Evolutionary conservation across 1,140 invertebrate species (phyloP).

Genomic region (Drosophila bocqueti): DNA sequence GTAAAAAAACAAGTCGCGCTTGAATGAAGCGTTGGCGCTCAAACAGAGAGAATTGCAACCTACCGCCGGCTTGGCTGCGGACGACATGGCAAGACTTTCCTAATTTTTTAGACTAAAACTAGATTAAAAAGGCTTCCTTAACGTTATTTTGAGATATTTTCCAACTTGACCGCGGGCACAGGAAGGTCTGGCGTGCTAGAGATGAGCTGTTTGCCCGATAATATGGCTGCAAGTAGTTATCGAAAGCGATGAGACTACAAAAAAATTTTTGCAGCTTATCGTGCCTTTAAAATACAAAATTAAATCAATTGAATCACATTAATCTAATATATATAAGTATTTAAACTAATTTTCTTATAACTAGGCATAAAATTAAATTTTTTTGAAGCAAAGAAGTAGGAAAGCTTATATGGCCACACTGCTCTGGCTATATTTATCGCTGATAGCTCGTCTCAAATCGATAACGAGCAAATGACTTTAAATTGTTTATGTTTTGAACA

Average conservation of each 20-base stretch:
- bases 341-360: neutral
- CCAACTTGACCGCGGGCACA: conserved; percentile 12
- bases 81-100: conserved; percentile 35
- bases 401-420: neutral
- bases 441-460: conserved; percentile 8
- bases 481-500: conserved; percentile 9
- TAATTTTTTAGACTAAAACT: too few relatives aligned
- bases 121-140: neutral
- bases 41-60: neutral
- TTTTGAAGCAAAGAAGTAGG: neutral
- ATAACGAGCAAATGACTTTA: neutral
- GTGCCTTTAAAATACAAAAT: neutral
- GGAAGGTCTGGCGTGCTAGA: conserved; percentile 1
- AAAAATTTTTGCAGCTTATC: neutral
- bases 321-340: neutral
- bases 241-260: neutral
- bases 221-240: neutral
- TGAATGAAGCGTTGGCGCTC: neutral
- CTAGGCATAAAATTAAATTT: neutral
- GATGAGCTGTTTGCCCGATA: conserved; percentile 3
- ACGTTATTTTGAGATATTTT: conserved; percentile 1
- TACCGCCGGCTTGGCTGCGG: conserved; percentile 45
- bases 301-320: neutral
- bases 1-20: neutral
- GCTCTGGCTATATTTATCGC: neutral